Conservation (phyloP, 1,140 invertebrate genomes). For the Magallana ariakensis region DNA sequence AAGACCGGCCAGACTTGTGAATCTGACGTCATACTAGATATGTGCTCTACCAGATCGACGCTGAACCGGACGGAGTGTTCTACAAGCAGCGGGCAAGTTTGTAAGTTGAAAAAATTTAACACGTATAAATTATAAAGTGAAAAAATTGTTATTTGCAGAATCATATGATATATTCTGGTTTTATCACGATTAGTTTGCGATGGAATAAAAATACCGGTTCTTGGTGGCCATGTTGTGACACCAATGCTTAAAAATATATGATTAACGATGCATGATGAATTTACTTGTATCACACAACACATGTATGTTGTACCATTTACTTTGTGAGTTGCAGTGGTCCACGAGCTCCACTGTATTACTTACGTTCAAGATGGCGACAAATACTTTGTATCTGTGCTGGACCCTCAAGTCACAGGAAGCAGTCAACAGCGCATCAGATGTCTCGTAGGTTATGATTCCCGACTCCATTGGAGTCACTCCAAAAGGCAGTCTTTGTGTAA, state of each 20-base stretch:
- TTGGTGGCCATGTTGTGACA: too few relatives aligned
- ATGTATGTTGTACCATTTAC: too few relatives aligned
- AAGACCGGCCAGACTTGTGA: background rate
- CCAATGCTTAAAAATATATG: too few relatives aligned
- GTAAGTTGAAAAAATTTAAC: background rate
- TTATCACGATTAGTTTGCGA: too few relatives aligned
- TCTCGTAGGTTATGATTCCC: background rate
- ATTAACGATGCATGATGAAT: too few relatives aligned
- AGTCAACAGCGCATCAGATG: background rate
- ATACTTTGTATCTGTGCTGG: background rate
- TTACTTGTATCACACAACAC: too few relatives aligned
- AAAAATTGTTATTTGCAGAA: too few relatives aligned
- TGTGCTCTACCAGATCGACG: background rate
- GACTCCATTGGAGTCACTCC: too few relatives aligned
- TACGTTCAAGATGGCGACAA: background rate
- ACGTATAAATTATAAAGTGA: too few relatives aligned
- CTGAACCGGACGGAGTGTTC: constrained; percentile 19
- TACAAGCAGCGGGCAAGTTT: background rate
- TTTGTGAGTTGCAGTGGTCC: background rate
- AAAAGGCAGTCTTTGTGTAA: too few relatives aligned
- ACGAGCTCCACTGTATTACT: background rate
- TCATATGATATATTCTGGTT: too few relatives aligned
- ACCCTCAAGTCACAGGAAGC: background rate
- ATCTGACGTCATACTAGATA: constrained; percentile 16
- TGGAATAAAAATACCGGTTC: too few relatives aligned